phyloP scores from a whole-genome alignment of 2,888 invertebrate species.

The Rhopalosiphum nymphaeae region DNA sequence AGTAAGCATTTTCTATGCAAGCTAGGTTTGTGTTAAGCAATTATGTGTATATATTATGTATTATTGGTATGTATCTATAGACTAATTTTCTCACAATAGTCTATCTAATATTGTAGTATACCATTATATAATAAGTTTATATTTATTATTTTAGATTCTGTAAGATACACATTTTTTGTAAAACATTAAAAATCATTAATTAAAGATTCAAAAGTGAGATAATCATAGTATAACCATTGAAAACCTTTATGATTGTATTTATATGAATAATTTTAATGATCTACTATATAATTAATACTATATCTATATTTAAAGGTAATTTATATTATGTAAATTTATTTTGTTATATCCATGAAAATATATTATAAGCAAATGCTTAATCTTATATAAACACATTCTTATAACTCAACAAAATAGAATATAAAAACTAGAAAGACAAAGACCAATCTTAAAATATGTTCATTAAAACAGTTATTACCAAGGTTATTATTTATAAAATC shows the following conservation, averaged over 20 bases:
- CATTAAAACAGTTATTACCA: neutral
- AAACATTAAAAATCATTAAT: neutral
- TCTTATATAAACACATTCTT: neutral
- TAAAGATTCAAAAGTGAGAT: neutral
- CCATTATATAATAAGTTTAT: neutral
- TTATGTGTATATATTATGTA: too few species aligned
- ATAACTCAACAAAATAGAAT: neutral
- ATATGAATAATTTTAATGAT: neutral
- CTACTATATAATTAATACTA: neutral
- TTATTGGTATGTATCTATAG: neutral
- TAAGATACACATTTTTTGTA: neutral
- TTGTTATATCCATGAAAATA: neutral
- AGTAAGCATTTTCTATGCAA: slow-evolving; percentile 70
- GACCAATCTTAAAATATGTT: neutral
- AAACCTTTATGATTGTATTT: neutral
- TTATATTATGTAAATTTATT: neutral
- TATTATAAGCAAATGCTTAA: neutral
- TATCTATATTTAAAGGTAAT: neutral
- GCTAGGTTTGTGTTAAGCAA: neutral
- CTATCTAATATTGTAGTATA: neutral
- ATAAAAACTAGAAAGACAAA: neutral
- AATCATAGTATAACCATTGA: neutral
- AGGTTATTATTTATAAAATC: neutral
- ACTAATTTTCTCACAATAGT: neutral
- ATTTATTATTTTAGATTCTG: neutral